Evolutionary conservation across 2,113 vertebrate species (phyloP), one percentile per base, ranked within the genome.

Genomic region (Toxostoma redivivum): DNA sequence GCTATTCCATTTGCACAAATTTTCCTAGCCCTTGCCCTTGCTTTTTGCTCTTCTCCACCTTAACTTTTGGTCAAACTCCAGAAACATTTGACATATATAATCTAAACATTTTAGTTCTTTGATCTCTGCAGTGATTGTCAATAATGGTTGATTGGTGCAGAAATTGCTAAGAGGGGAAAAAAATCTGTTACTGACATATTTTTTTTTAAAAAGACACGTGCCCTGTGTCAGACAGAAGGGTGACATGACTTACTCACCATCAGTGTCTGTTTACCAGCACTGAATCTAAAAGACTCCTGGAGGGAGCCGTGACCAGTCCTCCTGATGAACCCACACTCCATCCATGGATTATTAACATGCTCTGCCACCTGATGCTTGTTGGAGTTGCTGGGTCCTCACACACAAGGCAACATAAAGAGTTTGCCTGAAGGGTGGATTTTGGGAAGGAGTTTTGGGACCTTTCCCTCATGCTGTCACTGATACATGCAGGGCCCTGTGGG

Each of bases 271-370:
- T 72, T 51, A 24, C 6, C 58, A 44, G 28, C 6, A 0, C 20
- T 28, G 65, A 69, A 33, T 27, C 28, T 48, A 51, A 48, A 65
- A 66, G 24, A 15, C 13, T 71, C 24, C 57, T 67, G 40, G 11
- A 76, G n/a, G 22, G 20, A 74, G 2, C 19, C 1, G 2, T 2
- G 11, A 31, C 25, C 21, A 30, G 24, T 50, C 21, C 17, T 22
- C 3, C 11, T 2, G 0, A 24, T 20, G 23, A 17, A 40, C 7
- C 35, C 62, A 60, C 12, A 7, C 33, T 13, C 11, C 11, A 38
- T 7, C 19, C 0, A 0, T 0, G 10, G 9, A 30, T 18, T 51
- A 16, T 8, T 44, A 30, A 35, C 2, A 2, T 4, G 12, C 51
- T 72, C 62, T 72, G 35, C 6, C n/a, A 24, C 9, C 31, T 51